Conservation (phyloP, 1,140 invertebrate genomes). For the Delia radicum region DNA sequence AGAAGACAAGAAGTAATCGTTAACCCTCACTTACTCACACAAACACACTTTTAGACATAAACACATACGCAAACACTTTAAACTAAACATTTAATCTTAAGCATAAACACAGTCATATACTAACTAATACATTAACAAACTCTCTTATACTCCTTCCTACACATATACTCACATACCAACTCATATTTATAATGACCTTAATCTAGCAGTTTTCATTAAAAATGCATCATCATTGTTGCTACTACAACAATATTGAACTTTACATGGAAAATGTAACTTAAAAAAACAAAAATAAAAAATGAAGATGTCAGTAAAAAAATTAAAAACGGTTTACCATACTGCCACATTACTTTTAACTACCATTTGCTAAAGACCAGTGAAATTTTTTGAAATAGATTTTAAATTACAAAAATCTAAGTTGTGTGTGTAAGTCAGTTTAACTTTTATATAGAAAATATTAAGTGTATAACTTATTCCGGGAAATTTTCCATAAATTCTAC, state of each 20-base stretch:
- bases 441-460: no score
- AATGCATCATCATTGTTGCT: conserved; percentile 11
- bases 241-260: conserved; percentile 7
- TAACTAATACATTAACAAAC: neutral
- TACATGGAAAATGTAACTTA: neutral
- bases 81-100: neutral
- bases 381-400: no score
- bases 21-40: no score
- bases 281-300: neutral
- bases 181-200: conserved; percentile 8
- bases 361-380: no score
- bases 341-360: no score
- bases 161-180: neutral
- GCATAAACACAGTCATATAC: neutral
- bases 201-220: conserved; percentile 16
- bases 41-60: neutral
- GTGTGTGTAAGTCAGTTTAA: no score
- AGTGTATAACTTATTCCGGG: no score
- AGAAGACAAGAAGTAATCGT: neutral
- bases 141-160: neutral
- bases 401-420: no score
- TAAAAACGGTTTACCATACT: no score
- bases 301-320: no score
- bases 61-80: neutral
- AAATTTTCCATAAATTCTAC: no score